These are phyloP conservation scores for Platorchestia sp. DNA, from an alignment of 1,140 invertebrate species.

Conservation along the genomic window DNA sequence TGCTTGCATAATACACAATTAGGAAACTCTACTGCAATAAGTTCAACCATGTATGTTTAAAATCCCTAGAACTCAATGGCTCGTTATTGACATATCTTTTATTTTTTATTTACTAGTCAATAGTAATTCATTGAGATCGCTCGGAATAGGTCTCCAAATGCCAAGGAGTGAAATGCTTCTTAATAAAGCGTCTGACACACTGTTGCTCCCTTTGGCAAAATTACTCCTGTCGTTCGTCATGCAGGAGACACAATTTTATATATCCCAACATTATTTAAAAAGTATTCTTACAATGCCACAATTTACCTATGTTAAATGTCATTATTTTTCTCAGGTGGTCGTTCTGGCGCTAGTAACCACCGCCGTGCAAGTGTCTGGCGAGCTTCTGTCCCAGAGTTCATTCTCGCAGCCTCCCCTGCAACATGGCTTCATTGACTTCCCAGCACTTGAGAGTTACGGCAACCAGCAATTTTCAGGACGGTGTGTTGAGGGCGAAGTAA, in stretches of 20 bases:
- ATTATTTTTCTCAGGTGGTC: neutral
- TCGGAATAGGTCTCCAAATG: no score
- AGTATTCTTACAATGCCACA: no score
- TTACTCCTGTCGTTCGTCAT: neutral
- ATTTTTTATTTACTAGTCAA: no score
- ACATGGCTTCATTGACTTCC: constrained; percentile 31
- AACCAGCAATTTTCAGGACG: constrained; percentile 36
- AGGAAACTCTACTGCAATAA: no score
- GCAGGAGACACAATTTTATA: neutral
- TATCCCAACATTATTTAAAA: no score
- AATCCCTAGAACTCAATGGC: no score
- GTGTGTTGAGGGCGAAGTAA: neutral
- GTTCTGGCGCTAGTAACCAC: neutral
- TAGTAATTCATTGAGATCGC: no score
- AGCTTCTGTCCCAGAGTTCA: neutral
- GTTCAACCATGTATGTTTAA: no score
- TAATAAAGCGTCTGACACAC: no score
- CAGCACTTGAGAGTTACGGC: constrained; percentile 52
- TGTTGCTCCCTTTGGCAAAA: neutral
- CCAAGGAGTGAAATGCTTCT: no score
- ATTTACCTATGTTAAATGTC: neutral
- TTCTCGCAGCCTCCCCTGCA: neutral
- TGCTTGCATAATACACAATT: no score
- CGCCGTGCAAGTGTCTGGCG: neutral
- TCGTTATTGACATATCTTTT: no score